Evolutionary conservation across 2,797 vertebrate genomes (phyloP), one percentile per base, ranked within the genome.

Genomic region (Myotis daubentonii): DNA sequence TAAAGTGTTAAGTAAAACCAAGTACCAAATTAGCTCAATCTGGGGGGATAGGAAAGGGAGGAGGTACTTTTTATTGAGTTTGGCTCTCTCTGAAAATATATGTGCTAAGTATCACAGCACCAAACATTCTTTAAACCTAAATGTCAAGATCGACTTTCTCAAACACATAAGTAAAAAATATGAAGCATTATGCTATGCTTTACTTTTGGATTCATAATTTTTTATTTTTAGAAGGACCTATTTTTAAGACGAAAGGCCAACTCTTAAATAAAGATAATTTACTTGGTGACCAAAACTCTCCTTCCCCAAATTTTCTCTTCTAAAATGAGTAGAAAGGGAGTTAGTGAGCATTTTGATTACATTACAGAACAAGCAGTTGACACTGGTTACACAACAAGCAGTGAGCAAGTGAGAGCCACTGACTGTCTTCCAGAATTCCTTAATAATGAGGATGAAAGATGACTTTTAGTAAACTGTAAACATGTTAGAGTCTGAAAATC

Each of bases 221-320:
- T 53, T 1, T 81, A 41, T 33, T 94, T 95, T 74, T 81, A 87
- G 30, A 89, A 96, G 84, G 68, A 78, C 4, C 30, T 36, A 3
- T 70, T 91, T 94, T 91, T 70, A 68, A 87, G 66, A 93, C 82
- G 51, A 86, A 86, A 90, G 51, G 41, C 33, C n/a, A 71, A 62
- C 53, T 6, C 28, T 90, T 83, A 80, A 81, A 51, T 38, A 78
- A 88, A 81, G 55, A 23, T 44, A 10, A 87, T 70, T 83, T 91
- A 41, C 55, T 89, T 78, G n/a, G 16, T 85, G 28, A 20, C 49
- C 33, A 22, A 68, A 33, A n/a, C 36, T 89, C 80, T 72, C 41
- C 38, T 80, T 89, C 8, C 36, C 78, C 28, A 91, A 53, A 79
- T 38, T 38, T 78, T 72, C 15, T 33, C 16, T 60, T 78, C 71